A percentile compares a stretch with the other conserved stretches of the same genome.
phyloP scores from a whole-genome alignment of 2,797 vertebrate species.

The Percopsis omiscomaycus region DNA sequence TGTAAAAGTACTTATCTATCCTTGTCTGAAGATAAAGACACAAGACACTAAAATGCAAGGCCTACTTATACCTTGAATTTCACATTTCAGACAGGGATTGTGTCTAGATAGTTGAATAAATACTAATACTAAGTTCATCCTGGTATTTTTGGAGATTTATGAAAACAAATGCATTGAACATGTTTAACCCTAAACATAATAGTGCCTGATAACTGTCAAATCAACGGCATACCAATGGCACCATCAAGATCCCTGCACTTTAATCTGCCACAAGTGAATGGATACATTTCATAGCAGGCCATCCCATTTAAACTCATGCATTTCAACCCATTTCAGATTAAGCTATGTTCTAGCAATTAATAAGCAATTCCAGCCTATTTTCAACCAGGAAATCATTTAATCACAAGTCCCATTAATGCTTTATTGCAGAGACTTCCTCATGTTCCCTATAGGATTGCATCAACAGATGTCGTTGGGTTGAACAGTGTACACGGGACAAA shows the following conservation, averaged over 20 bases:
- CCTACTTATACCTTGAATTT: too few species aligned
- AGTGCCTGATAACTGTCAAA: neutral
- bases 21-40: conserved; percentile 14
- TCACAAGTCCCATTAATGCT: conserved; percentile 19
- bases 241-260: conserved; percentile 14
- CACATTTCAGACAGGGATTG: too few species aligned
- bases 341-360: neutral
- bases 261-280: conserved; percentile 9
- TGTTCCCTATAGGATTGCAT: conserved; percentile 10
- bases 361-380: conserved; percentile 40
- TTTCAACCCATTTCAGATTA: conserved; percentile 18
- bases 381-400: conserved; percentile 30
- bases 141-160: conserved; percentile 40
- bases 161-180: conserved; percentile 51
- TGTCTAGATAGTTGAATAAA: too few species aligned
- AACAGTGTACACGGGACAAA: conserved; percentile 32
- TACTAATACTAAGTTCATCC: conserved; percentile 24
- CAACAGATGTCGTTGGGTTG: conserved; percentile 10
- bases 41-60: conserved; percentile 9
- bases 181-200: conserved; percentile 32
- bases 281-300: neutral
- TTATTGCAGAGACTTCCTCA: conserved; percentile 33
- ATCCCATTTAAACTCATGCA: conserved; percentile 26
- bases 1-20: neutral
- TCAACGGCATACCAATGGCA: conserved; percentile 31